Base-by-base conservation (phyloP, 1,140 invertebrate genomes). In the Drosophila miranda region DNA sequence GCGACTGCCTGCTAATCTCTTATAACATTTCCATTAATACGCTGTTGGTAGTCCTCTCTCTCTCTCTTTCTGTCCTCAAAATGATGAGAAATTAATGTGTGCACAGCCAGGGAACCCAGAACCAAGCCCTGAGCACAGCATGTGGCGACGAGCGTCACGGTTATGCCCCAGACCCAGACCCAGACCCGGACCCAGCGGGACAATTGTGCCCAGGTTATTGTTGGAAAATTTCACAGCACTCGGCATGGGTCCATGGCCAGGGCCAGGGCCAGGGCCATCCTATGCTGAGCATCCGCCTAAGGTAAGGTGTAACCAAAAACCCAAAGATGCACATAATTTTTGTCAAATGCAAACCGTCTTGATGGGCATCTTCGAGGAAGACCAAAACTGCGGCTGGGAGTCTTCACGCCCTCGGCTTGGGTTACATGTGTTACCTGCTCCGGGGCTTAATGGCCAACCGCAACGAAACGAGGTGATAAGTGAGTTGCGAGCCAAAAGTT, bases 31-130 rank as follows among this genome's bases (percentile, higher is more conserved):
- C 75, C 82, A 87, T 87, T 87, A 87, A 87, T 87, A 82, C 82
- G 63, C 82, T 82, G 82, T 74, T 73, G 80, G 80, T 75, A 79
- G 82, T 19, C 19, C 53, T 50, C 26, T 69, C 23, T 23, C 3
- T 26, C 23, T 26, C 23, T 26, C 3, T 46, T 53, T n/a, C 56
- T 3, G 14, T n/a, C 19, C 48, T 23, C 73, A 72, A 61, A 87
- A 87, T 87, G 82, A 87, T 87, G 82, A 87, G 82, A 87, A 87
- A 87, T 87, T 87, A 87, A 87, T 87, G 82, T 82, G 83, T 73
- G 74, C 81, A 86, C 59, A 74, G 72, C 1, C 14, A 26, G 26
- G 14, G 16, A 19, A 23, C 13, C 11, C 38, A 73, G 44, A 51
- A 45, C 59, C 53, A 49, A 56, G 51, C 53, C 56, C 62, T 50